Percentiles rank a stretch among this genome's conserved stretches.
Evolutionary conservation across 2,888 invertebrate species (phyloP).

Genomic region (Cerastis leucographa): DNA sequence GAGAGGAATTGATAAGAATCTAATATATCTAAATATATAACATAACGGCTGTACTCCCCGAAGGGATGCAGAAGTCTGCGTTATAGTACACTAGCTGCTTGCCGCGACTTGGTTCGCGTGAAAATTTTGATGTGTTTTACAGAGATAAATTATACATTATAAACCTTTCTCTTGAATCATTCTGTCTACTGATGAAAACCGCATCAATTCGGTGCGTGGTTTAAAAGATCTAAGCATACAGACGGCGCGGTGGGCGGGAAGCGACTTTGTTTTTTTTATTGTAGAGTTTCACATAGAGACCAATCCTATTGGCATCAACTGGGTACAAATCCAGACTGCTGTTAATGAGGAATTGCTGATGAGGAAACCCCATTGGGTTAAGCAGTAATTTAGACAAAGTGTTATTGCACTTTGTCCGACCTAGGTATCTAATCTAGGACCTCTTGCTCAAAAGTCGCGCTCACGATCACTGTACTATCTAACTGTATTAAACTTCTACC

Average conservation of each 20-base stretch:
- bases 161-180: no score
- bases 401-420: background rate
- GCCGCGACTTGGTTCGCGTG: no score
- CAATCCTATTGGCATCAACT: background rate
- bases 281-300: background rate
- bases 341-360: background rate
- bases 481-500: conserved; percentile 39
- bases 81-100: background rate
- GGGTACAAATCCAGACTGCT: background rate
- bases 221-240: no score
- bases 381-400: no score
- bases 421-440: background rate
- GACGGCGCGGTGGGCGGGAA: no score
- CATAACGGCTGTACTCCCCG: fast-evolving
- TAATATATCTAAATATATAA: background rate
- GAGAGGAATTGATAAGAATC: background rate
- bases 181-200: no score
- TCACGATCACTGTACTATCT: background rate
- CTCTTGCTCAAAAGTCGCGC: background rate
- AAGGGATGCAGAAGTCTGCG: background rate
- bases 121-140: no score
- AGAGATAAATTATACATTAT: no score
- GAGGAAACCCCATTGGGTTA: background rate
- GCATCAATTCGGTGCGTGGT: no score
- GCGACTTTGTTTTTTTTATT: no score